Conservation (phyloP, 2,113 vertebrate species). For the Pelobates fuscus region DNA sequence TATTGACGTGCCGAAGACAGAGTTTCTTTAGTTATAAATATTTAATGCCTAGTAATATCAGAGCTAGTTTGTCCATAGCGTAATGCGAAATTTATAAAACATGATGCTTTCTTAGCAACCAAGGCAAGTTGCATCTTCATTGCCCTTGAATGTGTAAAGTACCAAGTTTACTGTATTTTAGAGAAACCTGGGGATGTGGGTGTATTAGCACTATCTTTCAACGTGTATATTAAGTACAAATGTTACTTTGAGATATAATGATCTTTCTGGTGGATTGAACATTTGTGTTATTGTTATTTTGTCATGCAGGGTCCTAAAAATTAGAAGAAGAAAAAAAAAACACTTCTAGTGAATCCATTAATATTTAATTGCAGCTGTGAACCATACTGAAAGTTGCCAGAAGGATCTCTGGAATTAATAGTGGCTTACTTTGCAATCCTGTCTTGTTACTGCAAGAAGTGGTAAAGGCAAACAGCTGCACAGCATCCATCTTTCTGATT, state of each 20-base stretch:
- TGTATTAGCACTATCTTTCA: neutral
- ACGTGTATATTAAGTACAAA: slow-evolving; percentile 8
- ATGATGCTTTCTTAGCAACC: slow-evolving; percentile 32
- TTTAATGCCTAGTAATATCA: neutral
- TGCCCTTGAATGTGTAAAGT: slow-evolving; percentile 3
- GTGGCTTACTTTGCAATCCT: neutral
- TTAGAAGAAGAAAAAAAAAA: slow-evolving; percentile 10
- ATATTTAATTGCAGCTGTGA: slow-evolving; percentile 28
- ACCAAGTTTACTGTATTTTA: neutral
- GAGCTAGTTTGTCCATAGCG: neutral
- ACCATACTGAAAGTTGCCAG: slow-evolving; percentile 20
- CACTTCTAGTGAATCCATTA: slow-evolving; percentile 23
- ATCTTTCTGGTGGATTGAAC: slow-evolving; percentile 25
- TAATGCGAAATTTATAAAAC: slow-evolving; percentile 4
- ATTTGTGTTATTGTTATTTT: slow-evolving; percentile 15
- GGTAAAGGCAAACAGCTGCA: neutral
- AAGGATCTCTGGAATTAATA: slow-evolving; percentile 3
- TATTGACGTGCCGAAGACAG: neutral
- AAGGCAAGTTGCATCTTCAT: neutral
- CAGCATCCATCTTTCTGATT: too few relatives aligned
- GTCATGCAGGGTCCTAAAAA: slow-evolving; percentile 30
- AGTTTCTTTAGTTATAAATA: neutral
- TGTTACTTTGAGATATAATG: neutral
- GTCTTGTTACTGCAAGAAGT: too few relatives aligned
- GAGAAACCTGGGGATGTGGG: neutral